Evolutionary conservation across 2,113 vertebrate species (phyloP).

Genomic region (Scomber colias): DNA sequence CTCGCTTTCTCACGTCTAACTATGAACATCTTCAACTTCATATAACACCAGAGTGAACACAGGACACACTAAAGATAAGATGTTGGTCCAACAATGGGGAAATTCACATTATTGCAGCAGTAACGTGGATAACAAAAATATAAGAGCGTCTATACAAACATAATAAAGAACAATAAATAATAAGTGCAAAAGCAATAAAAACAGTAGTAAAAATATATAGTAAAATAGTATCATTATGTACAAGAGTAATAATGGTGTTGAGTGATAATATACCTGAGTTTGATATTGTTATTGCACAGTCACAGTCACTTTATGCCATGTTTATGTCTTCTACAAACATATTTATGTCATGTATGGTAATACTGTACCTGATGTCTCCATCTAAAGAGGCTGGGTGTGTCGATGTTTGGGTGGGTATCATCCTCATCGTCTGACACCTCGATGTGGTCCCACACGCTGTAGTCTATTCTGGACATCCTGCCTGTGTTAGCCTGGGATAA

Average conservation of each 20-base stretch:
- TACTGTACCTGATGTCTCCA: slow-evolving; percentile 94
- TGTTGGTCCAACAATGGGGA: too few relatives aligned
- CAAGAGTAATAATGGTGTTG: too few relatives aligned
- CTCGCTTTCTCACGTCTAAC: neutral
- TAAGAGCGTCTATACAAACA: too few relatives aligned
- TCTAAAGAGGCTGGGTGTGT: slow-evolving; percentile 95
- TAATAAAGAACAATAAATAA: too few relatives aligned
- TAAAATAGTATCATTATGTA: too few relatives aligned
- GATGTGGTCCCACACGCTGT: slow-evolving; percentile 98
- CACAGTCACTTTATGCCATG: too few relatives aligned
- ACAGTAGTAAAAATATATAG: too few relatives aligned
- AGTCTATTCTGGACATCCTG: slow-evolving; percentile 88
- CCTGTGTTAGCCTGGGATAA: slow-evolving; percentile 58
- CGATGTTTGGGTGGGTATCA: slow-evolving; percentile 97
- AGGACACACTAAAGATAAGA: neutral
- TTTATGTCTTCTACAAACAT: neutral
- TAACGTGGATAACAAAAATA: too few relatives aligned
- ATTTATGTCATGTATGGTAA: neutral
- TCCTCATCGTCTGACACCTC: slow-evolving; percentile 98
- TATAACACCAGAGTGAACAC: neutral
- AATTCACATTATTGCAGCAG: too few relatives aligned
- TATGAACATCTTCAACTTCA: neutral
- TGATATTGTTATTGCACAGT: too few relatives aligned
- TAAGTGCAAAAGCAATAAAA: too few relatives aligned
- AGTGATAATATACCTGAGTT: too few relatives aligned